These are phyloP conservation scores for Eretmocerus hayati DNA, from an alignment of 2,888 invertebrate genomes.

Conservation along the genomic window DNA sequence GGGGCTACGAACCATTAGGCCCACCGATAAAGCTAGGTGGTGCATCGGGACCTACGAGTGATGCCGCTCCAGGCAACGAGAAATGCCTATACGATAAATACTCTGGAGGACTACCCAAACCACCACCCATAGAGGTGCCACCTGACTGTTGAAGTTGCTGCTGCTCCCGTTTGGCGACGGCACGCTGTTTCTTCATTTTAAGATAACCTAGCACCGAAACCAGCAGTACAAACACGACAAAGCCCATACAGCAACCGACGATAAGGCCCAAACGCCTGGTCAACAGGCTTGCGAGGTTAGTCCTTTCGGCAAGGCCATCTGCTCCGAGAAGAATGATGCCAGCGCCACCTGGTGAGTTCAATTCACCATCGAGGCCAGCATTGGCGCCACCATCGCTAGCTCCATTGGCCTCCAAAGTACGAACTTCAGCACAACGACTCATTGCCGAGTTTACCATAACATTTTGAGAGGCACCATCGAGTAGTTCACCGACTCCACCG, in stretches of 20 bases:
- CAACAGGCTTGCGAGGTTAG: constrained; percentile 66
- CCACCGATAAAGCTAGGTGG: no score
- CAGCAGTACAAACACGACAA: constrained; percentile 76
- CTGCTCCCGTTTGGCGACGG: constrained; percentile 64
- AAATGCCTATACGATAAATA: constrained; percentile 74
- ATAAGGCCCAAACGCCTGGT: constrained; percentile 77
- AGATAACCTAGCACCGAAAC: constrained; percentile 77
- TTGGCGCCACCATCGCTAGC: no score
- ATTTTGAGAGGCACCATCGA: constrained; percentile 54
- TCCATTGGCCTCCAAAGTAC: constrained; percentile 67
- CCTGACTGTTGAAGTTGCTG: constrained; percentile 52
- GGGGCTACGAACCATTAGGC: constrained; percentile 46
- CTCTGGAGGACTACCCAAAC: constrained; percentile 71
- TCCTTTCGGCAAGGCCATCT: constrained; percentile 61
- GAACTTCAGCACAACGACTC: constrained; percentile 71
- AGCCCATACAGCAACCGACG: constrained; percentile 80
- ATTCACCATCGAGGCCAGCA: no score
- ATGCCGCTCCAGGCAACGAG: constrained; percentile 62
- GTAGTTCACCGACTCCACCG: constrained; percentile 49
- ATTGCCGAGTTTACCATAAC: constrained; percentile 65
- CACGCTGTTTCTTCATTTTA: constrained; percentile 76
- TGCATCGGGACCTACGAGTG: no score
- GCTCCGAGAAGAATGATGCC: no score
- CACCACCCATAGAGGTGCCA: no score
- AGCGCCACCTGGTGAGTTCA: constrained; percentile 55